Evolutionary conservation across 2,113 vertebrate genomes (phyloP).

Genomic region (Sylvietta virens): DNA sequence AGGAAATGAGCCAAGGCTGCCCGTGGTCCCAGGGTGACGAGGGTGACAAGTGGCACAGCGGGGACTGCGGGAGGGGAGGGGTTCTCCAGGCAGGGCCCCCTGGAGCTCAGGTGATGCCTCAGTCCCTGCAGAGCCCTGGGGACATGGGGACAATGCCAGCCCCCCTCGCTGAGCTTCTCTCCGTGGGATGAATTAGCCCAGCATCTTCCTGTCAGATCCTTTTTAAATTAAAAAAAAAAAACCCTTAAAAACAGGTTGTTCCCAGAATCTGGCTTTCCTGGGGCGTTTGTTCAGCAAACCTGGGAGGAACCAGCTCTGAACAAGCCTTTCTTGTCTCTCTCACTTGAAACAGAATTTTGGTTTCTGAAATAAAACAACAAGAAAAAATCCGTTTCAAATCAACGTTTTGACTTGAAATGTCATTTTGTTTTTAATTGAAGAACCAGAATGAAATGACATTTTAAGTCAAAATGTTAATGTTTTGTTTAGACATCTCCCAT

Average conservation of each 20-base stretch:
- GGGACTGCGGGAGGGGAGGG: background rate
- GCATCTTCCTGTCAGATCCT: background rate
- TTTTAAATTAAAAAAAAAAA: background rate
- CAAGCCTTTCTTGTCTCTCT: background rate
- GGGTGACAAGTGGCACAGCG: background rate
- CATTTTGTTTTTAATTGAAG: conserved; percentile 58
- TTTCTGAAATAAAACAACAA: conserved; percentile 7
- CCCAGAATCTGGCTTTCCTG: background rate
- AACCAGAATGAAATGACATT: conserved; percentile 46
- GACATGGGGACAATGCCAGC: rapidly evolving
- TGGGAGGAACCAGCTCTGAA: background rate
- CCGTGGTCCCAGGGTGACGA: background rate
- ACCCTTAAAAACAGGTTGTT: background rate
- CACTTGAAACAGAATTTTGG: background rate
- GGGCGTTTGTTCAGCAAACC: background rate
- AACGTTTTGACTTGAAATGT: conserved; percentile 56
- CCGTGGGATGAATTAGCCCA: rapidly evolving
- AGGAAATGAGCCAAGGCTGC: background rate
- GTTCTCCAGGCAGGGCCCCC: background rate
- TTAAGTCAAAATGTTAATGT: conserved; percentile 61
- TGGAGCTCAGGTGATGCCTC: background rate
- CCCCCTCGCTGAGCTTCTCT: background rate
- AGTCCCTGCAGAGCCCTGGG: background rate
- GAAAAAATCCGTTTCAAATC: background rate
- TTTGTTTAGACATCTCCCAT: conserved; percentile 49